These are phyloP conservation scores for Archaeoteleia sp. DNA, from an alignment of 2,888 invertebrate genomes.

Conservation along the genomic window DNA sequence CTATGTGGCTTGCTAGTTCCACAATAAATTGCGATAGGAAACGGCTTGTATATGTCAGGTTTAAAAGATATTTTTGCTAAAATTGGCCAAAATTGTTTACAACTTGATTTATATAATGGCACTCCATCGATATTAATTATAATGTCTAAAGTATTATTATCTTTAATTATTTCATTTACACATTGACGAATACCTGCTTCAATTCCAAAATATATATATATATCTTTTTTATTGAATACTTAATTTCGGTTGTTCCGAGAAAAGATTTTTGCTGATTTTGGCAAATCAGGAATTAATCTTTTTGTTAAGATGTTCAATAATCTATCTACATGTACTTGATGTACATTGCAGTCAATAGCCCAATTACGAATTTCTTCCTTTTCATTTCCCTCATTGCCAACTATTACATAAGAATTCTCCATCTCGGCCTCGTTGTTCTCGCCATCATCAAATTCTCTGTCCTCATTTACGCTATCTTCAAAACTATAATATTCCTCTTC, in stretches of 20 bases:
- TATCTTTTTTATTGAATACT: no score
- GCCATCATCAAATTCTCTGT: no score
- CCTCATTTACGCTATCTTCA: no score
- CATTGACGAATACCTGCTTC: no score
- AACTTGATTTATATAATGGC: not conserved
- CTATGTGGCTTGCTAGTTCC: slow-evolving; percentile 26
- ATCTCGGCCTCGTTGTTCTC: no score
- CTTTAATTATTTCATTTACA: no score
- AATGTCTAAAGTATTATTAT: no score
- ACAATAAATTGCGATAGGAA: slow-evolving; percentile 33
- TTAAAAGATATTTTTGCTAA: not conserved
- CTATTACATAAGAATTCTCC: no score
- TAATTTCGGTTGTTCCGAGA: no score
- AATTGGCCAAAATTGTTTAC: not conserved
- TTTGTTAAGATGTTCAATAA: slow-evolving; percentile 23
- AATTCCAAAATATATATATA: no score
- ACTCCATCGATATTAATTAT: slow-evolving; percentile 4
- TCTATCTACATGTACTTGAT: slow-evolving; percentile 4
- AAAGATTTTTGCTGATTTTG: slow-evolving; percentile 23
- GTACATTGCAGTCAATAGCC: slow-evolving; percentile 11
- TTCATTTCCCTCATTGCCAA: slow-evolving; percentile 9
- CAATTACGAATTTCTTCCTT: slow-evolving; percentile 23
- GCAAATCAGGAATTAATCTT: slow-evolving; percentile 27
- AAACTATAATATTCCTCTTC: no score
- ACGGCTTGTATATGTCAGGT: slow-evolving; percentile 29